Base-by-base conservation (phyloP, 2,888 invertebrate species). In the Tiliacea aurago region DNA sequence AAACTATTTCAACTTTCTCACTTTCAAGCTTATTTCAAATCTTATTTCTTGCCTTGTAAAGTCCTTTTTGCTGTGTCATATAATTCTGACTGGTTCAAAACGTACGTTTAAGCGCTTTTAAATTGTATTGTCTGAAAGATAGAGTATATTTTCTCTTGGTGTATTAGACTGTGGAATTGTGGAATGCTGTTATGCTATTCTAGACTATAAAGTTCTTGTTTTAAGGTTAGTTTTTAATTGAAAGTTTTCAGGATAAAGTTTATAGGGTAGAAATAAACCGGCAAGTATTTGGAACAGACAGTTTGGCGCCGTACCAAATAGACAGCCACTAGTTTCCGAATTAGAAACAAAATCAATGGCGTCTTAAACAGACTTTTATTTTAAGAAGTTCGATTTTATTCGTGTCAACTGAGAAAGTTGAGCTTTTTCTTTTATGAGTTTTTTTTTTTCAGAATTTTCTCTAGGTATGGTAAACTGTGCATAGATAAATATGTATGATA, bases 291-390 rank as follows among this genome's bases (percentile, higher is more conserved):
- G 89, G 94, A 90, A 80, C 94, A 94, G 94, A 94, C 94, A 70
- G 93, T 89, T 92, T 94, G 94, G 94, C 94, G 94, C 87, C 93
- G 86, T 74, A 91, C 93, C 94, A 94, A 86, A 91, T 81, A 81
- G 85, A 83, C 85, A 80, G 76, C 72, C 63, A 84, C 83, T 76
- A 69, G 79, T 69, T 61, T 84, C 73, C 72, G 78, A 87, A 85
- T 86, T 88, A 88, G 74, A 84, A 80, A 76, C 71, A 67, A 76
- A 79, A 85, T 85, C 67, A 67, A 80, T 78, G 77, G 71, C 66
- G 51, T 77, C 56, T 83, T 66, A 67, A 76, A 61, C 55, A 56
- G 47, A 59, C 0, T 70, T 45, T 75, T 83, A 73, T 73, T 73
- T 63, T 37, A 11, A 20, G 65, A 66, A 41, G 1, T 41, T n/a